These are phyloP conservation scores for Hartigia nigra DNA, from an alignment of 2,888 invertebrate genomes.

Conservation along the genomic window DNA sequence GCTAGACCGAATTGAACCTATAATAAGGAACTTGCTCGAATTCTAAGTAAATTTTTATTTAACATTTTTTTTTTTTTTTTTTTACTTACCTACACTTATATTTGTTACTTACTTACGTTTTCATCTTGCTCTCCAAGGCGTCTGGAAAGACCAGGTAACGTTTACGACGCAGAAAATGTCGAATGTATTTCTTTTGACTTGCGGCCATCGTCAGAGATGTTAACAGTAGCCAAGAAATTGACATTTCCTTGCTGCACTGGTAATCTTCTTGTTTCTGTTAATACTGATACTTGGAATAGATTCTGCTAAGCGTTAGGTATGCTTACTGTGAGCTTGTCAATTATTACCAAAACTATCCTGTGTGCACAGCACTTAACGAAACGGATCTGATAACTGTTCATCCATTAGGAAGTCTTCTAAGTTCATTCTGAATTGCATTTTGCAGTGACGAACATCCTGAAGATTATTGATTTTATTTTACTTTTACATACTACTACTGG, in stretches of 20 bases:
- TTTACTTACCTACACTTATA: not conserved
- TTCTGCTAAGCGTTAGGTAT: not conserved
- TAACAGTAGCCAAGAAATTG: not conserved
- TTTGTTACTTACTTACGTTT: too few relatives aligned
- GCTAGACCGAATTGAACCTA: slow-evolving; percentile 78
- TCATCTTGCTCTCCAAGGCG: too few relatives aligned
- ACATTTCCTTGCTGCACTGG: not conserved
- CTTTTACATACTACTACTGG: not conserved
- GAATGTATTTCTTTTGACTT: too few relatives aligned
- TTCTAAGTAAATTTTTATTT: too few relatives aligned
- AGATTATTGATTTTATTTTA: not conserved
- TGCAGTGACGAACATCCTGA: not conserved
- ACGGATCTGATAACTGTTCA: not conserved
- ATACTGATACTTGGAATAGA: not conserved
- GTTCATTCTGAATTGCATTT: not conserved
- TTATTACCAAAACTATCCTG: slow-evolving; percentile 33
- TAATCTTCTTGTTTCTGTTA: not conserved
- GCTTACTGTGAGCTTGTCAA: not conserved
- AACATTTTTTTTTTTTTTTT: too few relatives aligned
- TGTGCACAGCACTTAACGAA: slow-evolving; percentile 42
- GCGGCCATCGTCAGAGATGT: not conserved
- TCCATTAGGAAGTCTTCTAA: not conserved
- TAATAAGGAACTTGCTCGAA: too few relatives aligned
- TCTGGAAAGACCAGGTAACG: too few relatives aligned
- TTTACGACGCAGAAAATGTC: too few relatives aligned